Conservation (phyloP, 2,888 invertebrate species). For the Polydrusus cervinus region DNA sequence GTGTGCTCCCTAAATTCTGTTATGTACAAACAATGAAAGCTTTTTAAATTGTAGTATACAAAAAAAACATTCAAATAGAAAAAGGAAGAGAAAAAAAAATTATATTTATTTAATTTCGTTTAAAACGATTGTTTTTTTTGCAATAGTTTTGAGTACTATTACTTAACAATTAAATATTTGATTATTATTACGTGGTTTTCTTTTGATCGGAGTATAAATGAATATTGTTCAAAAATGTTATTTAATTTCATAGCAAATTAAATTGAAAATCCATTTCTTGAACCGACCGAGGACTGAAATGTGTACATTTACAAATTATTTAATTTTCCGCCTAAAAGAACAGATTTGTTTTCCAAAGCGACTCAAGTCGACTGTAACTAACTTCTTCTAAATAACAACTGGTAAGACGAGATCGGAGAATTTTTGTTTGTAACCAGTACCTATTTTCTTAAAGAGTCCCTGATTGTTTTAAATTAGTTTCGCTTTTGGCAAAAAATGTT, state of each 20-base stretch:
- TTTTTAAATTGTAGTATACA: no score
- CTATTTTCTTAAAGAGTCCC: conserved; percentile 25
- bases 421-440: conserved; percentile 29
- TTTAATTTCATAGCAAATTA: conserved; percentile 2
- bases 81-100: no score
- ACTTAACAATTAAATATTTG: no score
- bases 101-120: no score
- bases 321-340: conserved; percentile 70
- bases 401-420: conserved; percentile 41
- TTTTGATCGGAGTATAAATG: no score
- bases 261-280: not conserved
- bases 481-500: conserved; percentile 47
- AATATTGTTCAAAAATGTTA: not conserved
- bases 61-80: no score
- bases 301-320: conserved; percentile 69
- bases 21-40: no score
- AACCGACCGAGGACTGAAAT: conserved; percentile 29
- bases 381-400: conserved; percentile 53
- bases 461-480: conserved; percentile 53
- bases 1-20: no score
- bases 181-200: no score
- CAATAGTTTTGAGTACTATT: no score
- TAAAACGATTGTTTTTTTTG: no score
- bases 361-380: conserved; percentile 65
- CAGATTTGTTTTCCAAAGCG: conserved; percentile 68